These are phyloP conservation scores for Chlorops oryzae DNA, from an alignment of 1,140 invertebrate species.

Conservation along the genomic window DNA sequence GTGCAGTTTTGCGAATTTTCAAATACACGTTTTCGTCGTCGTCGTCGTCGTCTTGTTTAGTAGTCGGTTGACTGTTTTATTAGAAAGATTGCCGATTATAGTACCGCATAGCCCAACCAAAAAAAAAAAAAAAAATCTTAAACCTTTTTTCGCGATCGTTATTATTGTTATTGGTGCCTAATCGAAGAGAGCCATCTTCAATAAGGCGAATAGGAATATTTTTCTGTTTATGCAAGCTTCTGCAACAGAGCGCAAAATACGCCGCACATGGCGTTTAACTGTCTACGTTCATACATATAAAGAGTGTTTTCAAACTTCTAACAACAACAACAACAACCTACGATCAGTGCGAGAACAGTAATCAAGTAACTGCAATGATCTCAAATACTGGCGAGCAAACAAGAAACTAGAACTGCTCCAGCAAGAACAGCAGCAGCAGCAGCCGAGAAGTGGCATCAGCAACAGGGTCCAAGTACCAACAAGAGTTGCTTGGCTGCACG, in stretches of 20 bases:
- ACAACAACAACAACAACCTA: neutral
- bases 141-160: no score
- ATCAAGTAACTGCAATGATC: neutral
- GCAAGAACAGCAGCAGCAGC: neutral
- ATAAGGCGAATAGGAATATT: no score
- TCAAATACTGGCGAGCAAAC: neutral
- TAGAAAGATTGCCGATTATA: neutral
- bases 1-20: neutral
- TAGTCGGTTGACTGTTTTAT: neutral
- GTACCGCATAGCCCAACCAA: no score
- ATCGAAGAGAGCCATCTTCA: no score
- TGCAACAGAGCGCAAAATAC: no score
- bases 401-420: neutral
- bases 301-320: no score
- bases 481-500: neutral
- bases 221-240: no score
- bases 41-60: constrained; percentile 6
- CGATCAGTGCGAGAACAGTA: neutral
- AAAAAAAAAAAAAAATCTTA: no score
- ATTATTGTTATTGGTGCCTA: no score
- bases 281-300: no score
- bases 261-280: no score
- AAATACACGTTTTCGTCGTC: neutral
- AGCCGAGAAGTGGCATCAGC: neutral
- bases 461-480: no score